Evolutionary conservation across 2,797 vertebrate species (phyloP).

Genomic region (Xenentodon cancila): DNA sequence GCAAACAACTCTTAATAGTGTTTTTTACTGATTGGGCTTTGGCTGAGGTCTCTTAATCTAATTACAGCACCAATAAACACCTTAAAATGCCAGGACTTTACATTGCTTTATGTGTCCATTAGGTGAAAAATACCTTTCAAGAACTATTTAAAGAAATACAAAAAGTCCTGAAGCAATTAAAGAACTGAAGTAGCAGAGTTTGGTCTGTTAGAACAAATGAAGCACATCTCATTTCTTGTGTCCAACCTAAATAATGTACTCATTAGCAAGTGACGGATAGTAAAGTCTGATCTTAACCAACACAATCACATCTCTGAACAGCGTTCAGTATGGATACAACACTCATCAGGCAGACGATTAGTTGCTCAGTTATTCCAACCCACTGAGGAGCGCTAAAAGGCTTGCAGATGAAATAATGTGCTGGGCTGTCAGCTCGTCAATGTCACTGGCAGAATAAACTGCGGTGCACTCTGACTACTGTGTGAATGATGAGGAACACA

Average conservation of each 20-base stretch:
- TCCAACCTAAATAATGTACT: constrained; percentile 41
- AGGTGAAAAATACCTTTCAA: too few relatives aligned
- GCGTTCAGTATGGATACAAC: constrained; percentile 24
- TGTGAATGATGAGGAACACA: constrained; percentile 66
- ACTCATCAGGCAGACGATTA: constrained; percentile 45
- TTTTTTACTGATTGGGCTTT: background rate
- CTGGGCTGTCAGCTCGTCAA: constrained; percentile 48
- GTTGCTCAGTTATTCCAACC: constrained; percentile 40
- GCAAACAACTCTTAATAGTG: background rate
- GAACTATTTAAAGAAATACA: background rate
- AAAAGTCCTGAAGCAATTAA: constrained; percentile 26
- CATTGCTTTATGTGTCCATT: too few relatives aligned
- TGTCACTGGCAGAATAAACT: constrained; percentile 40
- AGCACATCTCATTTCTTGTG: constrained; percentile 43
- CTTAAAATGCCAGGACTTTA: too few relatives aligned
- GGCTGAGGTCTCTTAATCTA: too few relatives aligned
- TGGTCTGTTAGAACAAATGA: constrained; percentile 21
- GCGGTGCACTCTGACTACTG: constrained; percentile 35
- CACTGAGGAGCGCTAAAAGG: constrained; percentile 54
- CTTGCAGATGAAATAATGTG: constrained; percentile 46
- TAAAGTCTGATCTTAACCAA: constrained; percentile 20
- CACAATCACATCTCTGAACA: constrained; percentile 42
- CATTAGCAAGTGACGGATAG: constrained; percentile 59
- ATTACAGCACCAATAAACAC: too few relatives aligned
- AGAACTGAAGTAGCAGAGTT: constrained; percentile 39